phyloP scores from a whole-genome alignment of 2,888 invertebrate species.

The Chymomyza caudatula region DNA sequence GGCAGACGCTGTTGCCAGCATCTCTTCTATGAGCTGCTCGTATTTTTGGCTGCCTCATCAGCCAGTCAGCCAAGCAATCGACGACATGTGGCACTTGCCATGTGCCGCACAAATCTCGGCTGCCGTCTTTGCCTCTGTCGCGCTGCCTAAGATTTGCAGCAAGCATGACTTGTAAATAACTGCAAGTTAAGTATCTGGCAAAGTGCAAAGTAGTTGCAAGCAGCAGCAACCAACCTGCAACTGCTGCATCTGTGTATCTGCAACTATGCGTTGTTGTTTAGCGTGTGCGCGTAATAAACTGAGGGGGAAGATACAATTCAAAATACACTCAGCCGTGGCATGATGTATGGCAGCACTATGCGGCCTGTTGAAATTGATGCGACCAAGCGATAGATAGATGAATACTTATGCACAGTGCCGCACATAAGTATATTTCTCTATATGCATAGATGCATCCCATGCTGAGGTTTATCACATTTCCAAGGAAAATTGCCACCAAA shows the following conservation, averaged over 20 bases:
- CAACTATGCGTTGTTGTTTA: not conserved
- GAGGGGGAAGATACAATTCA: slow-evolving; percentile 41
- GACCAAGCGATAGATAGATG: not conserved
- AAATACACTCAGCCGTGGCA: slow-evolving; percentile 73
- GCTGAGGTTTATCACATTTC: slow-evolving; percentile 61
- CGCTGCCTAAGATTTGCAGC: slow-evolving; percentile 69
- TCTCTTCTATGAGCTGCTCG: not conserved
- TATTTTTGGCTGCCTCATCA: not conserved
- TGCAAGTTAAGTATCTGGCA: slow-evolving; percentile 77
- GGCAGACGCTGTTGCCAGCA: not conserved
- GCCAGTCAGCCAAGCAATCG: slow-evolving; percentile 12
- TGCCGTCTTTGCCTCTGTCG: not conserved
- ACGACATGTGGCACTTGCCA: slow-evolving; percentile 25
- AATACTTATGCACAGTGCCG: not conserved
- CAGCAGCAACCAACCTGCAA: not conserved
- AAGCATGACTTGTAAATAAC: slow-evolving; percentile 77
- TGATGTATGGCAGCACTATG: slow-evolving; percentile 65
- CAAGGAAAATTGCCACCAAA: slow-evolving; percentile 50
- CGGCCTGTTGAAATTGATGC: slow-evolving; percentile 10
- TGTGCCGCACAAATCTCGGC: not conserved
- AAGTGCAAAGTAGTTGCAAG: slow-evolving; percentile 76
- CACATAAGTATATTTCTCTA: not conserved
- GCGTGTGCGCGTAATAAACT: slow-evolving; percentile 74
- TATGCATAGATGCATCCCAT: not conserved
- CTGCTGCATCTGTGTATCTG: not conserved